A percentile compares a stretch with the other conserved stretches of the same genome.
Conservation (phyloP, 1,140 invertebrate genomes). For the Eurosta solidaginis region DNA sequence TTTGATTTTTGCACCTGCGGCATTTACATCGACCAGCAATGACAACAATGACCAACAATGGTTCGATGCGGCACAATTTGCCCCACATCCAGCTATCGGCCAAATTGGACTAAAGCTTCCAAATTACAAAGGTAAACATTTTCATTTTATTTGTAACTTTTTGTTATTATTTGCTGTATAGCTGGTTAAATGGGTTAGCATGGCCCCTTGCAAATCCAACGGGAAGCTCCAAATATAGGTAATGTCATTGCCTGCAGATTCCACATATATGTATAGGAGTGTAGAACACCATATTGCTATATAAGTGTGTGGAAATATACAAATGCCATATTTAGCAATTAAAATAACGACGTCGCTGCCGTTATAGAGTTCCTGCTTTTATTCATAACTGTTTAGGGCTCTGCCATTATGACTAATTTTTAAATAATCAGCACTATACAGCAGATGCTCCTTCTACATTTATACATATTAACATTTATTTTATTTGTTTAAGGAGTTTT, state of each 20-base stretch:
- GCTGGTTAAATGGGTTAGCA: background rate
- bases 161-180: conserved; percentile 18
- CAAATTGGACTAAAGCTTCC: background rate
- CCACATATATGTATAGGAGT: background rate
- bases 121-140: conserved; percentile 28
- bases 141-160: conserved; percentile 21
- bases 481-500: too few relatives aligned
- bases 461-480: too few relatives aligned
- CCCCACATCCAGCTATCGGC: background rate
- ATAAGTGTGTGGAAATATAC: conserved; percentile 10
- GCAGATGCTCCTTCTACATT: background rate
- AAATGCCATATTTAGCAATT: conserved; percentile 17
- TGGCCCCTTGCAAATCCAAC: background rate
- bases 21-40: background rate
- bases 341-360: background rate
- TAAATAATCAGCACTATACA: background rate
- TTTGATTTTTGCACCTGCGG: conserved; percentile 28
- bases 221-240: background rate
- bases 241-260: background rate
- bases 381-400: conserved; percentile 12
- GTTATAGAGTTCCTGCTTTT: background rate
- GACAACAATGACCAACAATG: background rate
- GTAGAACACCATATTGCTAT: too few relatives aligned
- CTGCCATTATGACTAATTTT: background rate
- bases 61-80: conserved; percentile 12